phyloP scores from a whole-genome alignment of 2,888 invertebrate genomes.

The Homarus gammarus region DNA sequence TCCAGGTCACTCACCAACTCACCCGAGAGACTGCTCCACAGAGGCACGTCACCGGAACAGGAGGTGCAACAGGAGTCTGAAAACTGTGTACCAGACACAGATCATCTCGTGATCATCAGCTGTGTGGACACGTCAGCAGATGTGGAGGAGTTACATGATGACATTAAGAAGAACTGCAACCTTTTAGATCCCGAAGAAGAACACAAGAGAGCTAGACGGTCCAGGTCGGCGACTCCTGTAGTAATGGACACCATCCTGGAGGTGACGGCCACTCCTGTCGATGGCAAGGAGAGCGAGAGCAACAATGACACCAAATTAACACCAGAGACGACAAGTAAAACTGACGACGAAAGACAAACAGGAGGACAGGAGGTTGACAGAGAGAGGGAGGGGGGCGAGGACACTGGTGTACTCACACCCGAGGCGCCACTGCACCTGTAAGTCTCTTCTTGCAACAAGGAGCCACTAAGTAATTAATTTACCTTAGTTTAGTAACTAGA shows the following conservation, averaged over 20 bases:
- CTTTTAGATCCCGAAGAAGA: conserved; percentile 22
- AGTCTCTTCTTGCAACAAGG: too few species aligned
- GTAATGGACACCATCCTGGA: neutral
- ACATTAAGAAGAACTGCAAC: neutral
- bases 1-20: conserved; percentile 8
- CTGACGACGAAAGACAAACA: neutral
- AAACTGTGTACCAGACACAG: neutral
- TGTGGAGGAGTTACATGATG: neutral
- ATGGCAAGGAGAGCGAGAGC: neutral
- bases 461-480: too few species aligned
- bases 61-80: neutral
- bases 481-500: too few species aligned
- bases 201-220: neutral
- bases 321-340: neutral
- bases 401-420: too few species aligned
- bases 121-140: conserved; percentile 13
- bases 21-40: conserved; percentile 17
- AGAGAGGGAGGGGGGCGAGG: too few species aligned
- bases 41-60: neutral
- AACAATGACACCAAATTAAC: neutral
- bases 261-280: neutral
- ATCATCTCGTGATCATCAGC: neutral
- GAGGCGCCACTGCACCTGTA: too few species aligned
- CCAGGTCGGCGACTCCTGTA: neutral
- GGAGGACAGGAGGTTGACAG: neutral